Conservation (phyloP, 2,113 vertebrate species). For the Passer montanus region DNA sequence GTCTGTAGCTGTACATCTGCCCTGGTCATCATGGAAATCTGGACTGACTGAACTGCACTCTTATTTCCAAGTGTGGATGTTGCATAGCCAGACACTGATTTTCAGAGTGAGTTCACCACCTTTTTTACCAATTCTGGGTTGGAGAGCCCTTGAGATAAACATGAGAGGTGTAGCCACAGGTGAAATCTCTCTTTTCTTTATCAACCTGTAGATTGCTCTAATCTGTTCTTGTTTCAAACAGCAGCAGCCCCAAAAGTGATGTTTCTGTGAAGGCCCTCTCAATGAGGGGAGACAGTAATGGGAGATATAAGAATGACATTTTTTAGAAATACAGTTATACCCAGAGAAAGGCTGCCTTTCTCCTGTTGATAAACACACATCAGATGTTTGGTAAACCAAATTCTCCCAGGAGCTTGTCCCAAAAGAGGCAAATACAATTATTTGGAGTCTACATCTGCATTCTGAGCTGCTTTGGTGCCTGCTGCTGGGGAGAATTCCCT, state of each 20-base stretch:
- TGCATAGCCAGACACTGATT: neutral
- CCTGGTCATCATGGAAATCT: neutral
- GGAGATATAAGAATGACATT: slow-evolving; percentile 18
- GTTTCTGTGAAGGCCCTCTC: neutral
- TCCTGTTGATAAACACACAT: slow-evolving; percentile 49
- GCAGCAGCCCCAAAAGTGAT: neutral
- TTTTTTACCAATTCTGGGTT: neutral
- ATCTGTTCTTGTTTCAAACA: neutral
- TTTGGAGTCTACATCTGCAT: slow-evolving; percentile 64
- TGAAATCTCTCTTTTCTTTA: neutral
- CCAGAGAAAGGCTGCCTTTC: slow-evolving; percentile 5
- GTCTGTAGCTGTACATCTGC: neutral
- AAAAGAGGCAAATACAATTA: slow-evolving; percentile 60
- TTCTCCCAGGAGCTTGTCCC: slow-evolving; percentile 61
- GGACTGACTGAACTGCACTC: neutral
- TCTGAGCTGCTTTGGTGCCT: slow-evolving; percentile 30
- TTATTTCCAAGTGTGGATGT: neutral
- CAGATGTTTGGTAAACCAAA: slow-evolving; percentile 55
- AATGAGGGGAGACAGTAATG: neutral
- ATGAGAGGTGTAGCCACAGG: neutral
- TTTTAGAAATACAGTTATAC: slow-evolving; percentile 44
- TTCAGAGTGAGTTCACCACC: neutral
- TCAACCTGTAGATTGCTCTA: neutral
- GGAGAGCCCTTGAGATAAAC: neutral
- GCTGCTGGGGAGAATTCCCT: slow-evolving; percentile 22